phyloP scores from a whole-genome alignment of 1,140 invertebrate genomes.

The Thaumatotibia leucotreta region DNA sequence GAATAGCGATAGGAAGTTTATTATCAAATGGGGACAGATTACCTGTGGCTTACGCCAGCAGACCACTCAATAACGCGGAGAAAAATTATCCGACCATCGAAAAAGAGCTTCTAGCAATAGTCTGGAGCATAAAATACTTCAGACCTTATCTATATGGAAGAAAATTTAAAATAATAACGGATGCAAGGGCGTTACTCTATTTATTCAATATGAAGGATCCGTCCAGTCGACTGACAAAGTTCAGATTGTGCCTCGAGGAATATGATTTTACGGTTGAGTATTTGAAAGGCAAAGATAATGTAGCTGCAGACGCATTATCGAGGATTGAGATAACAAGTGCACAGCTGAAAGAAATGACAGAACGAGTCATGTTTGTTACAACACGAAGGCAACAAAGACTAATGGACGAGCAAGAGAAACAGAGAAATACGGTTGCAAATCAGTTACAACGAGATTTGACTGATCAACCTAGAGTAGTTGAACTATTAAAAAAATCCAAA shows the following conservation, averaged over 20 bases:
- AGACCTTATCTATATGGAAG: neutral
- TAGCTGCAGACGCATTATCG: conserved; percentile 26
- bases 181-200: neutral
- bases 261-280: conserved; percentile 23
- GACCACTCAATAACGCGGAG: no score
- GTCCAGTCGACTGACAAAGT: conserved; percentile 8
- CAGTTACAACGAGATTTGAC: neutral
- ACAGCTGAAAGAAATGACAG: no score
- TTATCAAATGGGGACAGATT: no score
- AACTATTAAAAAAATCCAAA: neutral
- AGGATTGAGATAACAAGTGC: no score
- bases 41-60: no score
- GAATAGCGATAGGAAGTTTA: no score
- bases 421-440: neutral
- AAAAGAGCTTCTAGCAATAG: no score
- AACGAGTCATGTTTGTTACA: neutral
- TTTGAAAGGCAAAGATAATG: conserved; percentile 24
- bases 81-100: no score
- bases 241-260: conserved; percentile 17
- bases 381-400: neutral
- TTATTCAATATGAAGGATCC: neutral
- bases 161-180: neutral
- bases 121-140: no score
- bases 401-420: neutral
- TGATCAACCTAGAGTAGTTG: neutral